Base-by-base conservation (phyloP, 1,140 invertebrate species). In the Micrasema minimum region DNA sequence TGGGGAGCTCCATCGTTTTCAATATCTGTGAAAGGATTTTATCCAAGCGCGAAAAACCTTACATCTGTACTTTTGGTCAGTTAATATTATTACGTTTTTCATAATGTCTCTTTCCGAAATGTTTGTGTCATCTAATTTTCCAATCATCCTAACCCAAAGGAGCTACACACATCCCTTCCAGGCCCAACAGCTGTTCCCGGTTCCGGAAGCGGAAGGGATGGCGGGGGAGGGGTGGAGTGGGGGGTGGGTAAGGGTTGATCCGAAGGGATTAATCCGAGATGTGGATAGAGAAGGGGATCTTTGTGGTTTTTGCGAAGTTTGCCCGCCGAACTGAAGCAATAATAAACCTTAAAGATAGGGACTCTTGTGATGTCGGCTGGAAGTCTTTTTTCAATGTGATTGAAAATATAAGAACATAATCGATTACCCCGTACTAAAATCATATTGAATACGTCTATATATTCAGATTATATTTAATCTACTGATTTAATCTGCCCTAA, bases 231-330 rank as follows among this genome's bases (percentile, higher is more conserved):
- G 31, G 18, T n/a, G 16, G 16, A 22, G 9, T n/a, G 22, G 10
- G 14, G 6, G 38, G 51, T 20, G 53, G 35, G 53, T 6, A 31
- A 43, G 67, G 53, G 68, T 43, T 55, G 61, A 64, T 72, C 71
- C 64, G 55, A 70, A 72, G 67, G 72, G 72, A 74, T 74, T 74
- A 74, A 74, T 74, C 68, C 72, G 62, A 55, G 71, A 67, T 69
- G 61, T 66, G 68, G 48, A 46, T 64, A 41, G 53, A 67, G 65
- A 66, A 66, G 65, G 37, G 65, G 59, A 72, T 62, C 48, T 55
- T 69, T 74, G 72, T 67, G 72, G 72, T 74, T 74, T 72, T 74
- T 74, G 72, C 72, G 16, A 74, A 74, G 61, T 74, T 74, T 74
- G 38, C 65, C 45, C 48, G 65, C 50, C 38, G 50, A 55, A 50